Conservation (phyloP, 2,113 vertebrate species). For the Nothobranchius kuhntae region DNA sequence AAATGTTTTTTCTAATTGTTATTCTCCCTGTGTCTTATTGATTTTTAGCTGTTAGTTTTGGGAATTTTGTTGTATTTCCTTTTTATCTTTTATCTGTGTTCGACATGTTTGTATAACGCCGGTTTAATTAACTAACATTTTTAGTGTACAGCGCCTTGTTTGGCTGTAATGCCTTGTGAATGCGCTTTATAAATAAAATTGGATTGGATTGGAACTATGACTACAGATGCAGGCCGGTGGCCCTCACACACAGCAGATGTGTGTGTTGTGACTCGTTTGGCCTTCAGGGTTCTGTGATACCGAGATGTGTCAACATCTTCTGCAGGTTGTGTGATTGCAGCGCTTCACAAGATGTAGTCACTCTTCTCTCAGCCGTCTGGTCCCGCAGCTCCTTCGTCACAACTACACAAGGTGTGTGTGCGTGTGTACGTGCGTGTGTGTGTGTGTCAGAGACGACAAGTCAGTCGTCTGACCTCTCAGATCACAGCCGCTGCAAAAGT, state of each 20-base stretch:
- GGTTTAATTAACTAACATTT: too few species aligned
- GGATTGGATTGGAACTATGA: too few species aligned
- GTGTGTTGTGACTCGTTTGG: not conserved
- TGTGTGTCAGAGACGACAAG: constrained; percentile 9
- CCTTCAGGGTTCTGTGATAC: not conserved
- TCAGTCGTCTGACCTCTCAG: constrained; percentile 9
- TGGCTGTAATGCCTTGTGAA: too few species aligned
- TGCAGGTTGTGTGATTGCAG: not conserved
- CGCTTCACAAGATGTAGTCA: not conserved
- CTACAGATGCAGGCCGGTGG: not conserved
- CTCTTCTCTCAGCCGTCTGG: too few species aligned
- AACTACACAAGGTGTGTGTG: constrained; percentile 10
- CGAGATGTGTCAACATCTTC: not conserved
- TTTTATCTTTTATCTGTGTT: too few species aligned
- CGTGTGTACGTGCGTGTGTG: not conserved
- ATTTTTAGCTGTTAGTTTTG: too few species aligned
- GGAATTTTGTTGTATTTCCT: too few species aligned
- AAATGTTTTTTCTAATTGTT: too few species aligned
- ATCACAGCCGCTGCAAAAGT: constrained; percentile 10
- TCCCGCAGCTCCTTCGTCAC: not conserved
- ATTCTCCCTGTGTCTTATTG: too few species aligned
- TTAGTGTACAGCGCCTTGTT: too few species aligned
- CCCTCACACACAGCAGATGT: not conserved
- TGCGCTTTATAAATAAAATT: too few species aligned
- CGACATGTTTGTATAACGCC: too few species aligned